Evolutionary conservation across 2,888 invertebrate genomes (phyloP), one percentile per base, ranked within the genome.

Genomic region (Amorpha juglandis): DNA sequence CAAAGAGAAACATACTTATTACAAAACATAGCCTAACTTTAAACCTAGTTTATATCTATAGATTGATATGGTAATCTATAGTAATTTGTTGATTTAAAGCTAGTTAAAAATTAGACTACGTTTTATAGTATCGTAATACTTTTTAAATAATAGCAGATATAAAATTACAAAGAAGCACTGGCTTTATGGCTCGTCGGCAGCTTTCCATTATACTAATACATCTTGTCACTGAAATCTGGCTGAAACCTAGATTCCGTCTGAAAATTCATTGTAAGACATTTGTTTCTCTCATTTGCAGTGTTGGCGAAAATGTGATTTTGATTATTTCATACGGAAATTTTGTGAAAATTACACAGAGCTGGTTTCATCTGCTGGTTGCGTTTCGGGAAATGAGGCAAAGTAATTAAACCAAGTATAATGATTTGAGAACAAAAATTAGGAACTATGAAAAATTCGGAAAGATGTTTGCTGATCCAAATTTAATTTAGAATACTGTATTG

Each of bases 191-290:
- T 21, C 21, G 51, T 12, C 12, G 51, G 12, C 12, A 52, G 51
- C 51, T 52, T 21, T 52, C 51, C 51, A 52, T 52, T 52, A 27
- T 27, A 27, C 21, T 52, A 52, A 52, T 52, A 21, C 50, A 16
- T 8, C 0, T 27, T 21, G 11, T 52, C 51, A 52, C 11, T 27
- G 16, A 52, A 52, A 52, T 52, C 51, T 52, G 51, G 11, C 51
- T 27, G 27, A 48, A 52, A 27, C 21, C 51, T 52, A 6, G 4
- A 52, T 27, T 21, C 19, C 12, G 21, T 6, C 51, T 27, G 27
- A 52, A 52, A 52, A 50, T 45, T 50, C 50, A 19, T 52, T 52
- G 21, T 21, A 52, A 52, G 12, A 52, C 51, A 52, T 52, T 27
- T 52, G 51, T 52, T 9, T 1, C 50, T 52, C 51, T 52, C 51